Evolutionary conservation across 2,888 invertebrate genomes (phyloP).

Genomic region (Lasioglossum vierecki): DNA sequence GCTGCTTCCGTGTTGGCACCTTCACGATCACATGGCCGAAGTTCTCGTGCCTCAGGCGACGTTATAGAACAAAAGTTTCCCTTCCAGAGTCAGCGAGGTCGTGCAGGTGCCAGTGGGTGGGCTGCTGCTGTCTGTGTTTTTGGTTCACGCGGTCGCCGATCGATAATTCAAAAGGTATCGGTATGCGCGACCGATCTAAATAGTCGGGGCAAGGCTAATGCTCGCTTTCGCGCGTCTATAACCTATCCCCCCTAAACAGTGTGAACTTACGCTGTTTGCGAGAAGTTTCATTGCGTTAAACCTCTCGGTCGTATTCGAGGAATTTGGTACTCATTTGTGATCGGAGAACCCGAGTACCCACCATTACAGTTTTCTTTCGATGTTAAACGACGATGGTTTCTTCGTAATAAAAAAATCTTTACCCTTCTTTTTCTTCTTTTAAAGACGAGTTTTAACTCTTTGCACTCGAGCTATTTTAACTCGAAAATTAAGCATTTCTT

Average conservation of each 20-base stretch:
- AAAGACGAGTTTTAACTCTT: too few relatives aligned
- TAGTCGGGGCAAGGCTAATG: neutral
- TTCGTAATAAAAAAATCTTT: too few relatives aligned
- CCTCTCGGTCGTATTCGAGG: neutral
- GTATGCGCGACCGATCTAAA: constrained; percentile 36
- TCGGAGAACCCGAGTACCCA: too few relatives aligned
- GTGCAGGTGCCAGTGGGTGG: constrained; percentile 15
- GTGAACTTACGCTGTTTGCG: neutral
- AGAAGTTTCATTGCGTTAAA: neutral
- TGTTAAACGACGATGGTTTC: too few relatives aligned
- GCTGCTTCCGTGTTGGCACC: neutral
- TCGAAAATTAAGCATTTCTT: too few relatives aligned
- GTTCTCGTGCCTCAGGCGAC: neutral
- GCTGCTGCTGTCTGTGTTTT: constrained; percentile 26
- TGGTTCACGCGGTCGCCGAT: constrained; percentile 40
- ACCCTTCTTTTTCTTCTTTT: too few relatives aligned
- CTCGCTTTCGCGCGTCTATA: neutral
- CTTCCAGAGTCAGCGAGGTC: constrained; percentile 47
- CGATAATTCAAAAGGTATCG: constrained; percentile 59
- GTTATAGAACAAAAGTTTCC: constrained; percentile 41
- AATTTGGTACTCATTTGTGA: neutral
- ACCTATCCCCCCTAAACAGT: neutral
- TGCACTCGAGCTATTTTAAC: too few relatives aligned
- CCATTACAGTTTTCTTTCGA: too few relatives aligned
- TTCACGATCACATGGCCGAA: constrained; percentile 5